Evolutionary conservation across 2,888 invertebrate species (phyloP).

Genomic region (Melangyna quadrimaculata): DNA sequence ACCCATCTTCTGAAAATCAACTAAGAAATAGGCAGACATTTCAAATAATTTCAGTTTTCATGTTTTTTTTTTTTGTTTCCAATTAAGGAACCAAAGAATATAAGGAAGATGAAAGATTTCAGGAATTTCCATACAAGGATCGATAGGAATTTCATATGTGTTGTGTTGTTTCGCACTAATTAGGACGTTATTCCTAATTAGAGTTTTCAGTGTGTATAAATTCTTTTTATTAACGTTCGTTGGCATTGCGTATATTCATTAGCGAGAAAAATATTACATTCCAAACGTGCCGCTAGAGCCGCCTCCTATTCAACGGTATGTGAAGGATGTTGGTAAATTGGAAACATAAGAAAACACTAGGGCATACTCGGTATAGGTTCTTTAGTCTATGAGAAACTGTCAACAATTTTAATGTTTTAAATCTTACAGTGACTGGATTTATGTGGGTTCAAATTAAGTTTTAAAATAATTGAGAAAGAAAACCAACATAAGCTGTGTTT

Average conservation of each 20-base stretch:
- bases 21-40: constrained; percentile 16
- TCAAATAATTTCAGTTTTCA: constrained; percentile 41
- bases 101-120: constrained; percentile 28
- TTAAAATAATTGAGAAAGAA: no score
- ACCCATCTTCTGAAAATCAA: constrained; percentile 1
- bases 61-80: constrained; percentile 39
- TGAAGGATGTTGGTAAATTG: neutral
- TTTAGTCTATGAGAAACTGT: neutral
- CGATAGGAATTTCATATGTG: constrained; percentile 56
- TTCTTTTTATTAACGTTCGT: constrained; percentile 17
- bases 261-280: constrained; percentile 40
- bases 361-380: neutral
- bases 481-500: no score
- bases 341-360: constrained; percentile 14
- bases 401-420: neutral
- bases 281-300: neutral
- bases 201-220: constrained; percentile 42
- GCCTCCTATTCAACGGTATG: neutral
- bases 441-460: no score
- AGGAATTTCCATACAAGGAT: constrained; percentile 60
- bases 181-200: constrained; percentile 69
- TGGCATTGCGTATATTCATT: no score
- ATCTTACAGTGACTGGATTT: neutral
- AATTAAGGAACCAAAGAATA: constrained; percentile 35
- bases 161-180: constrained; percentile 58